Percentiles rank a stretch among this genome's conserved stretches.
Conservation (phyloP, 2,797 vertebrate genomes). For the Lacerta agilis region DNA sequence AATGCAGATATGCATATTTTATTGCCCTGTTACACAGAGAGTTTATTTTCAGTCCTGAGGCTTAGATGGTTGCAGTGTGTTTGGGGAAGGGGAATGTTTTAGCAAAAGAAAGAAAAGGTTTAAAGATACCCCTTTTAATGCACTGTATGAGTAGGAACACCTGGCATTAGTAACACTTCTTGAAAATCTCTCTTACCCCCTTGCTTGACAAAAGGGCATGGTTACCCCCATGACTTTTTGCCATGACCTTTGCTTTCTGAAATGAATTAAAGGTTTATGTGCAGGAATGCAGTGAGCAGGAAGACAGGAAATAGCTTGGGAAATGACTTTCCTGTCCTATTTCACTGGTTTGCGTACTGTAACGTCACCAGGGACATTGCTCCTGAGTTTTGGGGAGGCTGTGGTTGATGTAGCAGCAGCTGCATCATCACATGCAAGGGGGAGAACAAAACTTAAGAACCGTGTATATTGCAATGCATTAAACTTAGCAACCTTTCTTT, state of each 20-base stretch:
- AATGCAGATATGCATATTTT: slow-evolving; percentile 22
- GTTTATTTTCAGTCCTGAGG: slow-evolving; percentile 40
- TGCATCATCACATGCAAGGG: not conserved
- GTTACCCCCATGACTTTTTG: slow-evolving; percentile 71
- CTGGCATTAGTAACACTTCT: slow-evolving; percentile 56
- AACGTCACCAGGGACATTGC: slow-evolving; percentile 34
- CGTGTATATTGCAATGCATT: not conserved
- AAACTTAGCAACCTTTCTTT: too few relatives aligned
- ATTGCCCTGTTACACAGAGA: slow-evolving; percentile 33
- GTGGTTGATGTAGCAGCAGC: not conserved
- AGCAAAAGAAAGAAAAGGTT: not conserved
- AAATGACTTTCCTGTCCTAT: slow-evolving; percentile 67
- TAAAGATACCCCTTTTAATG: slow-evolving; percentile 45
- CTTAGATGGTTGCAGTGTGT: slow-evolving; percentile 52
- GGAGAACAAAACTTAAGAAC: not conserved
- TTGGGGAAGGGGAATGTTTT: slow-evolving; percentile 16
- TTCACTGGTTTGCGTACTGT: slow-evolving; percentile 61
- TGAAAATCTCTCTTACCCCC: slow-evolving; percentile 60
- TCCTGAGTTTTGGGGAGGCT: not conserved
- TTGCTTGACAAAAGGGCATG: slow-evolving; percentile 71
- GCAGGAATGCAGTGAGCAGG: slow-evolving; percentile 71
- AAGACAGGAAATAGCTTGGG: slow-evolving; percentile 74
- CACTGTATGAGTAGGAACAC: slow-evolving; percentile 69
- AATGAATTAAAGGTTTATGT: slow-evolving; percentile 78
- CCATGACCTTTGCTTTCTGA: slow-evolving; percentile 78